A percentile compares a stretch with the other conserved stretches of the same genome.
phyloP scores from a whole-genome alignment of 2,113 vertebrate species.

The Oplegnathus fasciatus region DNA sequence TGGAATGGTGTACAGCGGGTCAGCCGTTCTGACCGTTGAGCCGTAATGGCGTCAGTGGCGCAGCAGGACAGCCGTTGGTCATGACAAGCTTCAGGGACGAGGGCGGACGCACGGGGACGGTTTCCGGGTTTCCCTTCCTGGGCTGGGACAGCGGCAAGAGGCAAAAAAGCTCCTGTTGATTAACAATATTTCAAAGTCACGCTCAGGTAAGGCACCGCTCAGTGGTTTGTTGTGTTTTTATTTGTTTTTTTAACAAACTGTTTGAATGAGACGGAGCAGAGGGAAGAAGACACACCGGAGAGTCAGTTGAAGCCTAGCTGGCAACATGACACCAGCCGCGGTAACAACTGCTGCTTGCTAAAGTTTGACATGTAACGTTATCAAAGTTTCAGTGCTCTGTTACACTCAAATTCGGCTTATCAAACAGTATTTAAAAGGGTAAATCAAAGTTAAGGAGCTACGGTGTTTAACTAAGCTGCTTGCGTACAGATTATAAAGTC shows the following conservation, averaged over 20 bases:
- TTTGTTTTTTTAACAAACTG: not conserved
- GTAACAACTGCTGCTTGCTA: constrained; percentile 77
- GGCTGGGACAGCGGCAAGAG: constrained; percentile 77
- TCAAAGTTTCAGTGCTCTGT: constrained; percentile 4
- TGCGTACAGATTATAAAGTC: not conserved
- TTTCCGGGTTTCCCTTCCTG: constrained; percentile 87
- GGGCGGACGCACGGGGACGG: constrained; percentile 72
- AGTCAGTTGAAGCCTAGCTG: constrained; percentile 28
- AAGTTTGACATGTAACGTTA: constrained; percentile 70
- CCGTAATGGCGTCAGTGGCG: constrained; percentile 79
- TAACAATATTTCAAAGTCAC: constrained; percentile 61
- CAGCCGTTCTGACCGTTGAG: not conserved
- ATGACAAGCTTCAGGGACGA: constrained; percentile 59
- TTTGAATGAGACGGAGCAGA: not conserved
- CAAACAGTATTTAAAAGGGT: not conserved
- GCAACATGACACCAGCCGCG: constrained; percentile 72
- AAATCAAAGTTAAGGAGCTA: not conserved
- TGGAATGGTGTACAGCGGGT: accelerated
- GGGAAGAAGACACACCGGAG: not conserved
- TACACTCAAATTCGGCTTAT: not conserved
- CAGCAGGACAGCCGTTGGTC: not conserved
- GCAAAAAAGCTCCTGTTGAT: constrained; percentile 46
- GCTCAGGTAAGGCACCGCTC: constrained; percentile 77
- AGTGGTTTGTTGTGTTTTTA: not conserved
- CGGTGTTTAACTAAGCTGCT: not conserved